Percentiles rank a stretch among this genome's conserved stretches.
Conservation (phyloP, 2,797 vertebrate species). For the Arvicola amphibius region DNA sequence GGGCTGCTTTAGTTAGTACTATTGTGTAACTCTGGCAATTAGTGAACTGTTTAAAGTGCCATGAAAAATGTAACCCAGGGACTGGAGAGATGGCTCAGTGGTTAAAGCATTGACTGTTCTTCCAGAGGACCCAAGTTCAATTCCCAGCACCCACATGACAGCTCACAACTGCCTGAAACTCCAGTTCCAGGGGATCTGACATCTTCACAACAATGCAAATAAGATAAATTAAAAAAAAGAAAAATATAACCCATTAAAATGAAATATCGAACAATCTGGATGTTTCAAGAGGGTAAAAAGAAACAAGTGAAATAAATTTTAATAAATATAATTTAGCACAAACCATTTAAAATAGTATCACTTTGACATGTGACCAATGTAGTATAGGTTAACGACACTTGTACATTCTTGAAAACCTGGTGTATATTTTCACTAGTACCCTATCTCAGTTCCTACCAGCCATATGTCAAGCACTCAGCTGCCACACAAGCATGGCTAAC, state of each 20-base stretch:
- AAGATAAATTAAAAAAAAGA: too few relatives aligned
- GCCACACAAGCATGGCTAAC: background rate
- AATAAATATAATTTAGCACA: background rate
- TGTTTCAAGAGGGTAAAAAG: background rate
- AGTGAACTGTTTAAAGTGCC: background rate
- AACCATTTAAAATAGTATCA: background rate
- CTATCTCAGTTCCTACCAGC: background rate
- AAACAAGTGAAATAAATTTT: background rate
- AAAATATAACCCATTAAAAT: background rate
- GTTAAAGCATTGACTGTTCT: too few relatives aligned
- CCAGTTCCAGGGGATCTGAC: too few relatives aligned
- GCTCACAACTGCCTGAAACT: too few relatives aligned
- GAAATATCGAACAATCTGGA: conserved; percentile 23
- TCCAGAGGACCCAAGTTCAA: too few relatives aligned
- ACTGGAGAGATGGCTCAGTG: too few relatives aligned
- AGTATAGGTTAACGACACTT: background rate
- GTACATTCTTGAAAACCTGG: background rate
- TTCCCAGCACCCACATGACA: too few relatives aligned
- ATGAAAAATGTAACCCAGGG: background rate
- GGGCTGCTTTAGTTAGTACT: background rate
- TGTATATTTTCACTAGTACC: background rate
- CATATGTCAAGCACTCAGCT: background rate
- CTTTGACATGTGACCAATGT: background rate
- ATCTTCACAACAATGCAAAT: too few relatives aligned
- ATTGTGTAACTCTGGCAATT: background rate